Evolutionary conservation across 1,140 invertebrate genomes (phyloP).

Genomic region (Calliphora vicina): DNA sequence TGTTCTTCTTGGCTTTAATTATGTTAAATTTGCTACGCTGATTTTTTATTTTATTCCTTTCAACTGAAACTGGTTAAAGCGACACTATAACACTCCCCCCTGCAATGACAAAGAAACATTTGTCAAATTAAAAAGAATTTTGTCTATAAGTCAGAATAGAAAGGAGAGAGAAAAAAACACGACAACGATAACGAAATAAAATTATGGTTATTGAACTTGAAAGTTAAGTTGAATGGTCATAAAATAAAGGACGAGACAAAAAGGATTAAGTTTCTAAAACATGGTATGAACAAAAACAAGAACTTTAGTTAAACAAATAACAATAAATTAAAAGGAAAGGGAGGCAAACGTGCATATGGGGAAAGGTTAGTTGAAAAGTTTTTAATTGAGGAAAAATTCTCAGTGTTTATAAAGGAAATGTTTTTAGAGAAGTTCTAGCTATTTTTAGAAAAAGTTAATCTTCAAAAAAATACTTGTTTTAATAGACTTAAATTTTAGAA

Average conservation of each 20-base stretch:
- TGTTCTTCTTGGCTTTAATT: constrained; percentile 23
- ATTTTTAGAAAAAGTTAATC: too few relatives aligned
- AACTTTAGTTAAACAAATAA: constrained; percentile 3
- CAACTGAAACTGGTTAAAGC: too few relatives aligned
- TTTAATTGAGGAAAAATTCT: background rate
- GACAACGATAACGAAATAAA: background rate
- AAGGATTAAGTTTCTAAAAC: constrained; percentile 12
- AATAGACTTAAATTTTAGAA: too few relatives aligned
- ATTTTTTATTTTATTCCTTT: background rate
- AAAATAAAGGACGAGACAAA: constrained; percentile 9
- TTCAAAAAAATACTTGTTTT: too few relatives aligned
- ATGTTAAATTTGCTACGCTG: constrained; percentile 32
- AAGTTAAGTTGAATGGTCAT: background rate
- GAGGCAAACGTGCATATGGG: background rate
- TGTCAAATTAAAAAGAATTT: constrained; percentile 9
- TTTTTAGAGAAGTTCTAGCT: background rate
- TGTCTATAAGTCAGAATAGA: background rate
- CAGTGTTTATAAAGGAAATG: background rate
- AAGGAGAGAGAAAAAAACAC: background rate
- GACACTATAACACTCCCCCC: background rate
- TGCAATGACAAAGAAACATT: constrained; percentile 11
- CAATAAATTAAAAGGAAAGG: background rate
- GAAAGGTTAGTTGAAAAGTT: background rate
- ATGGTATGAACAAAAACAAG: background rate
- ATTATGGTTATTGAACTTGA: constrained; percentile 31